A percentile compares a stretch with the other conserved stretches of the same genome.
Conservation (phyloP, 2,797 vertebrate species). For the Enteromius mattozi region DNA sequence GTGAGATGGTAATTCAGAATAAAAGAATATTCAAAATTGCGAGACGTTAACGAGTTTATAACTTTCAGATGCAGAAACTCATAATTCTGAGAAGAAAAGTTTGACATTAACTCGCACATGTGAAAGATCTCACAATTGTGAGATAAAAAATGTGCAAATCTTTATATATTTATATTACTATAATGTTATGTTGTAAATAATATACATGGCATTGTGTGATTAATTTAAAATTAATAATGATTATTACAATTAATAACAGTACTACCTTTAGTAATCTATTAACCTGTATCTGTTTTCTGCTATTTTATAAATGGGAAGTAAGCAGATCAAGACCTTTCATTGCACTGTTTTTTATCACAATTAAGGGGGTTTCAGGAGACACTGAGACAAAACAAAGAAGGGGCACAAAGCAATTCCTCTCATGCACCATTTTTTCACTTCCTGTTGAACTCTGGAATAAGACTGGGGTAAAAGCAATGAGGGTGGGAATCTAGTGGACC, state of each 20-base stretch:
- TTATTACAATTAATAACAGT: neutral
- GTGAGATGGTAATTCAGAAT: neutral
- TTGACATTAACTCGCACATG: too few relatives aligned
- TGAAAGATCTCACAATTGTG: neutral
- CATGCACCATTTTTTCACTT: conserved; percentile 58
- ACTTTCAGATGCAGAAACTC: neutral
- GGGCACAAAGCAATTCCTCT: conserved; percentile 41
- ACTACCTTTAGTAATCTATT: neutral
- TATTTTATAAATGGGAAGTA: neutral
- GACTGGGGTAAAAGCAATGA: conserved; percentile 33
- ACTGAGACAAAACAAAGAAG: neutral
- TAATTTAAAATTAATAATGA: neutral
- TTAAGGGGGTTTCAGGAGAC: neutral
- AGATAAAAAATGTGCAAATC: neutral
- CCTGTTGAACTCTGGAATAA: conserved; percentile 69
- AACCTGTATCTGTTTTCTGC: neutral
- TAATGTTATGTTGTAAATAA: neutral
- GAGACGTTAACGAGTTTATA: too few relatives aligned
- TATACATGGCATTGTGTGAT: neutral
- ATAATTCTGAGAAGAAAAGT: too few relatives aligned
- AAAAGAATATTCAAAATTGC: too few relatives aligned
- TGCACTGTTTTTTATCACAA: neutral
- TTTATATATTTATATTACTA: neutral
- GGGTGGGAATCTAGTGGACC: conserved; percentile 68
- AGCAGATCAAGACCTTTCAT: too few relatives aligned